A percentile compares a stretch with the other conserved stretches of the same genome.
phyloP scores from a whole-genome alignment of 2,113 vertebrate genomes.

The Antechinus flavipes region DNA sequence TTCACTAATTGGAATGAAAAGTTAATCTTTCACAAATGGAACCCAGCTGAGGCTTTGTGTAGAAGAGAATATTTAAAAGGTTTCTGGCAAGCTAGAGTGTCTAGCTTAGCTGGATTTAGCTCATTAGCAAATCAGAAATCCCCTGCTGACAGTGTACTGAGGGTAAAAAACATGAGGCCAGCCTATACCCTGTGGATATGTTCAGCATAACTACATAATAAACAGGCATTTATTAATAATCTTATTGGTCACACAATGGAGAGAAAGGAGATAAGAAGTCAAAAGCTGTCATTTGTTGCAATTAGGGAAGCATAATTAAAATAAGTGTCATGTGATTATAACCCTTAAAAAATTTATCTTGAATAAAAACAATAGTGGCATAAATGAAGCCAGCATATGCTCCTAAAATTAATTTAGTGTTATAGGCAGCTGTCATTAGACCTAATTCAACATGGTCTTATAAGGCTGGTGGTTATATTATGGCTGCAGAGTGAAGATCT shows the following conservation, averaged over 20 bases:
- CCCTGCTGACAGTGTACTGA: slow-evolving; percentile 80
- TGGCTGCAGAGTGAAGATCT: not conserved
- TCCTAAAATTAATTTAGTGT: slow-evolving; percentile 83
- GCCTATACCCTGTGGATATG: slow-evolving; percentile 82
- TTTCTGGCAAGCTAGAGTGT: slow-evolving; percentile 79
- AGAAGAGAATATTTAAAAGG: slow-evolving; percentile 81
- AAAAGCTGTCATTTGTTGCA: slow-evolving; percentile 86
- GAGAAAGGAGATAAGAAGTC: slow-evolving; percentile 84
- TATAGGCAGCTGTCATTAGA: slow-evolving; percentile 81
- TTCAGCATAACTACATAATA: slow-evolving; percentile 86
- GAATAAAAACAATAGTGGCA: slow-evolving; percentile 81
- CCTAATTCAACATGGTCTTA: slow-evolving; percentile 74
- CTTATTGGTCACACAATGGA: slow-evolving; percentile 84
- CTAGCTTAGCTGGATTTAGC: slow-evolving; percentile 84
- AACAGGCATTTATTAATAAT: slow-evolving; percentile 90
- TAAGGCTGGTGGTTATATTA: slow-evolving; percentile 56
- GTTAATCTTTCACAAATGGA: slow-evolving; percentile 84
- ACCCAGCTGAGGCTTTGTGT: slow-evolving; percentile 83
- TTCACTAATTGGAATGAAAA: slow-evolving; percentile 84
- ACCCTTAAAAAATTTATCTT: slow-evolving; percentile 87
- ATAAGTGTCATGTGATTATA: slow-evolving; percentile 86
- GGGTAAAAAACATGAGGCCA: slow-evolving; percentile 83
- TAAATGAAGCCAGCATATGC: slow-evolving; percentile 83
- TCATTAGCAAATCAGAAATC: slow-evolving; percentile 85
- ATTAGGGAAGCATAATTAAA: slow-evolving; percentile 87